Evolutionary conservation across 2,797 vertebrate species (phyloP), one percentile per base, ranked within the genome.

Genomic region (Coracias cyanogaster): DNA sequence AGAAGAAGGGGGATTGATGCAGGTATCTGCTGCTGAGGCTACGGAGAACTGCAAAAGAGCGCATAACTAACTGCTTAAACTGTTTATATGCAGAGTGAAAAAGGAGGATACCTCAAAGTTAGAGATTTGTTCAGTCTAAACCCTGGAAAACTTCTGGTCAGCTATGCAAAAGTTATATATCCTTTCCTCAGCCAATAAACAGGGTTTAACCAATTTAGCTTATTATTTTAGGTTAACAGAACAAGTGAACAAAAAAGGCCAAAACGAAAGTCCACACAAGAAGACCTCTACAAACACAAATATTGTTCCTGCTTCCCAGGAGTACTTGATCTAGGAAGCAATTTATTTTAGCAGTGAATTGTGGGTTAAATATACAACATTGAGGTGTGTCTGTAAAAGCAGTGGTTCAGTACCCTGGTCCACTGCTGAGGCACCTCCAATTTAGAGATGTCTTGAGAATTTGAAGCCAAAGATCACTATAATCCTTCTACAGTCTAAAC

Each of bases 61-160:
- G 11, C 2, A 0, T 26, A 33, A 7, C 21, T 19, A 24, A 22
- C 28, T 10, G 28, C 54, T 45, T 7, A 18, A 13, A 2, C 19
- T 54, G 12, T 5, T 45, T 58, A 16, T 31, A 26, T 5, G 15
- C 28, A 69, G 48, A 24, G 7, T n/a, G 43, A 39, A 64, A 66
- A 83, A n/a, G 18, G 25, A 80, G 19, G 35, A 17, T 4, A 8
- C 15, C 26, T 25, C 45, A 9, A 35, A 54, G 11, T 5, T 3
- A 37, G 18, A 79, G 43, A 25, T 46, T 22, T 82, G 18, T 48
- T 54, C 54, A 39, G 26, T 33, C 33, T 48, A 45, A 61, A n/a
- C 24, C 54, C 58, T 85, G n/a, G 15, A 89, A 83, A 8, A 29
- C 5, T 88, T 91, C 17, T 35, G 3, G 65, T 74, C 46, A 46